phyloP scores from a whole-genome alignment of 2,797 vertebrate genomes.

The Aythya fuligula region DNA sequence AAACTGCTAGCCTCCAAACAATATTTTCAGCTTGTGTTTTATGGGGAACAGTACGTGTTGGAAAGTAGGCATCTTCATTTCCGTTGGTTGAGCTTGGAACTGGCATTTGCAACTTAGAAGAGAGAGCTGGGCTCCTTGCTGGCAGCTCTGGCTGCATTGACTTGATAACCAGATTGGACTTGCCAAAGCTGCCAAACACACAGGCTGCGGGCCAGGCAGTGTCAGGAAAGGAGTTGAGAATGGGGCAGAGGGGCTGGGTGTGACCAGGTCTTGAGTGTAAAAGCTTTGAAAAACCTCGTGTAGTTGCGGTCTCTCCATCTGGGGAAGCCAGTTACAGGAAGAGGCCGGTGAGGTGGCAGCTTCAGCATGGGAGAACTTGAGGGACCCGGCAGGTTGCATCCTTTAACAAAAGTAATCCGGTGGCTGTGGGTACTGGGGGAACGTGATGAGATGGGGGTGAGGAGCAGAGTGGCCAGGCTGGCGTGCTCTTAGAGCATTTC shows the following conservation, averaged over 20 bases:
- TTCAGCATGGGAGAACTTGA: not conserved
- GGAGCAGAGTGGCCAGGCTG: not conserved
- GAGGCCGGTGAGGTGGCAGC: not conserved
- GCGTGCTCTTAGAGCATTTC: not conserved
- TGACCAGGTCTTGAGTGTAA: not conserved
- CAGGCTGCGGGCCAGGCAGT: too few relatives aligned
- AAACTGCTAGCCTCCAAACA: not conserved
- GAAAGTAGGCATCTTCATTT: not conserved
- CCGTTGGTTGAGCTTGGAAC: not conserved
- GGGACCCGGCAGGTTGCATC: not conserved
- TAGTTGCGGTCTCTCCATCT: not conserved
- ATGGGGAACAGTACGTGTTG: not conserved
- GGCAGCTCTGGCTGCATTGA: not conserved
- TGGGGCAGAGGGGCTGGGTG: not conserved
- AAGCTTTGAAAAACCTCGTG: not conserved
- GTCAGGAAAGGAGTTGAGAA: not conserved
- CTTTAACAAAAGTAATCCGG: accelerated
- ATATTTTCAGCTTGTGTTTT: not conserved
- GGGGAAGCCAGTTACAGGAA: not conserved
- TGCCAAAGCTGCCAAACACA: too few relatives aligned
- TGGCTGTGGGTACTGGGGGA: not conserved
- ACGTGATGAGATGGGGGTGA: accelerated
- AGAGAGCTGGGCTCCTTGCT: not conserved
- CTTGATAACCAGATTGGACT: not conserved
- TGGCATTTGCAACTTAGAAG: not conserved